Conservation (phyloP, 53 echinoderm and acorn worm species). For the Paracentrotus lividus region DNA sequence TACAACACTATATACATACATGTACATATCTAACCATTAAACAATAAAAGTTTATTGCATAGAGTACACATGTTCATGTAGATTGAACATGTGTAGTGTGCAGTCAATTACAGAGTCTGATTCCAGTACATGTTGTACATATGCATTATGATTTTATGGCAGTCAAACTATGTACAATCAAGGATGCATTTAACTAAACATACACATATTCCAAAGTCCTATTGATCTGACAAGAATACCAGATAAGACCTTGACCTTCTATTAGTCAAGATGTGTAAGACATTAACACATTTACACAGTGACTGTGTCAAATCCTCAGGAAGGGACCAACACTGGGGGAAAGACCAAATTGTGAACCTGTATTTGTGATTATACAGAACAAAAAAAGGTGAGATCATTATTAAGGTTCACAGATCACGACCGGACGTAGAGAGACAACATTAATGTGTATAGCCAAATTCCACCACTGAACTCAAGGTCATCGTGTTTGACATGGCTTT, state of each 20-base stretch:
- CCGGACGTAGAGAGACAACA: too few relatives aligned
- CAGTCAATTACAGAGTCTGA: background rate
- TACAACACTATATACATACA: background rate
- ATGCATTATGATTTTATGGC: background rate
- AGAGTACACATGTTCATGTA: background rate
- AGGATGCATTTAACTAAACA: background rate
- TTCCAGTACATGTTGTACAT: background rate
- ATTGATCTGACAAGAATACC: background rate
- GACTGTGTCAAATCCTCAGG: too few relatives aligned
- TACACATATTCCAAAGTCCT: background rate
- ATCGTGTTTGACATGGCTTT: too few relatives aligned
- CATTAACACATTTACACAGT: background rate
- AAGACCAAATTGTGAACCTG: too few relatives aligned
- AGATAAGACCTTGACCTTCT: background rate
- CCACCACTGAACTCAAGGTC: too few relatives aligned
- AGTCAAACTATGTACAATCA: background rate
- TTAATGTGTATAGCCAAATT: too few relatives aligned
- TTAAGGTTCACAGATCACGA: too few relatives aligned
- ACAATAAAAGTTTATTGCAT: background rate
- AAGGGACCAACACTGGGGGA: too few relatives aligned
- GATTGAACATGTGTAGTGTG: background rate
- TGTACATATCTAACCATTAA: background rate
- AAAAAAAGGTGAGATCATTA: too few relatives aligned
- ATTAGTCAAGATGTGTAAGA: constrained; percentile 3
- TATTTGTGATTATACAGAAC: too few relatives aligned